phyloP scores from a whole-genome alignment of 2,797 vertebrate species.

The Myiotriccus ornatus region DNA sequence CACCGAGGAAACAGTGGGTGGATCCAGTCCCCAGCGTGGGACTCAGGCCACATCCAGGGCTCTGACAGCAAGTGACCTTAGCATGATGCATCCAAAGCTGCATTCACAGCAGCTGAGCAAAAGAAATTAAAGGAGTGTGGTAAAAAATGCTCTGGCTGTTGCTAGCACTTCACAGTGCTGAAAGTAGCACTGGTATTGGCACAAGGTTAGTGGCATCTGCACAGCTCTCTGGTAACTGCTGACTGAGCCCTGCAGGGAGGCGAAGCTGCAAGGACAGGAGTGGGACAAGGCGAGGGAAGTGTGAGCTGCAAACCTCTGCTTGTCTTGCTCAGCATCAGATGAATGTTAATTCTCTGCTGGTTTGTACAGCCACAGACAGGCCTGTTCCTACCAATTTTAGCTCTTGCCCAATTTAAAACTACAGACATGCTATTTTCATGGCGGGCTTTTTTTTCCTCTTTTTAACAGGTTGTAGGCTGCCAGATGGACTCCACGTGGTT shows the following conservation, averaged over 20 bases:
- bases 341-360: constrained; percentile 14
- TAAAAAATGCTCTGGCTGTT: background rate
- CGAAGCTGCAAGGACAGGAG: constrained; percentile 1
- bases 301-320: constrained; percentile 18
- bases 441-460: background rate
- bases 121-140: background rate
- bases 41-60: background rate
- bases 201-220: background rate
- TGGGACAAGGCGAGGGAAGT: background rate
- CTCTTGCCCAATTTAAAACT: constrained; percentile 23
- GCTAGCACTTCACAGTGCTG: background rate
- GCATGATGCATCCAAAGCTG: background rate
- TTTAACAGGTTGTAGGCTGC: background rate
- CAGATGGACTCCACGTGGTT: background rate
- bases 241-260: background rate
- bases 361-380: background rate
- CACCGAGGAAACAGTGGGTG: background rate
- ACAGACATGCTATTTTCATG: background rate
- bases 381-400: constrained; percentile 37
- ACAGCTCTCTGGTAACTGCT: background rate
- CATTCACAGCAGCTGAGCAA: background rate
- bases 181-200: background rate
- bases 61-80: background rate
- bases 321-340: background rate
- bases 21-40: accelerated